Evolutionary conservation across 2,113 vertebrate genomes (phyloP).

Genomic region (Elanus axillaris): DNA sequence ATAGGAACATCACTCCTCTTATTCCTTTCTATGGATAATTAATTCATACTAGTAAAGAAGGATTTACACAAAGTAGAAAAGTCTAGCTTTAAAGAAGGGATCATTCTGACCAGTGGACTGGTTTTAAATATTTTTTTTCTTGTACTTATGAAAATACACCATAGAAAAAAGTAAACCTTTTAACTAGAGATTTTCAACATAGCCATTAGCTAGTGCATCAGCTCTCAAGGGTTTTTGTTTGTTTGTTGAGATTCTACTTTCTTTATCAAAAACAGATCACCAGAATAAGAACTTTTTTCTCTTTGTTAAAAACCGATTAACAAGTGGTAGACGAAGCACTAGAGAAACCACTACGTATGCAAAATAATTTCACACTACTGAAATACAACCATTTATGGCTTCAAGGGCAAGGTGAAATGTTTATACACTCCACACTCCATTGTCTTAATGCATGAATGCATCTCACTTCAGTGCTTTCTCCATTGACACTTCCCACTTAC

Average conservation of each 20-base stretch:
- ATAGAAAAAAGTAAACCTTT: not conserved
- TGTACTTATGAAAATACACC: not conserved
- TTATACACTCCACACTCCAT: not conserved
- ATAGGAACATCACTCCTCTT: slow-evolving; percentile 52
- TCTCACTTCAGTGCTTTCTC: not conserved
- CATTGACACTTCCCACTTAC: not conserved
- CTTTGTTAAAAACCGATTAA: not conserved
- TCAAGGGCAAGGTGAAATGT: not conserved
- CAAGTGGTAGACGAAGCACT: not conserved
- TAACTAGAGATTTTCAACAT: not conserved
- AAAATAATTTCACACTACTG: not conserved
- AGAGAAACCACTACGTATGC: not conserved
- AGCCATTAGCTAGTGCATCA: not conserved
- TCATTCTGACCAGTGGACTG: slow-evolving; percentile 7
- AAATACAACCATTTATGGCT: not conserved
- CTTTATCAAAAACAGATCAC: not conserved
- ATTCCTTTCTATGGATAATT: slow-evolving; percentile 69
- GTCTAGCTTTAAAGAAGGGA: slow-evolving; percentile 30
- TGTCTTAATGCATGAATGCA: not conserved
- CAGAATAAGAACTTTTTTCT: not conserved
- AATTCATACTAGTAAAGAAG: slow-evolving; percentile 59
- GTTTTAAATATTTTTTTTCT: slow-evolving; percentile 40
- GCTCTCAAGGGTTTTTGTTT: not conserved
- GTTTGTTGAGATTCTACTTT: not conserved
- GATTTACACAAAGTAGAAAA: slow-evolving; percentile 56